Conservation (phyloP, 1,140 invertebrate genomes). For the Yoshiicerus persimilis region DNA sequence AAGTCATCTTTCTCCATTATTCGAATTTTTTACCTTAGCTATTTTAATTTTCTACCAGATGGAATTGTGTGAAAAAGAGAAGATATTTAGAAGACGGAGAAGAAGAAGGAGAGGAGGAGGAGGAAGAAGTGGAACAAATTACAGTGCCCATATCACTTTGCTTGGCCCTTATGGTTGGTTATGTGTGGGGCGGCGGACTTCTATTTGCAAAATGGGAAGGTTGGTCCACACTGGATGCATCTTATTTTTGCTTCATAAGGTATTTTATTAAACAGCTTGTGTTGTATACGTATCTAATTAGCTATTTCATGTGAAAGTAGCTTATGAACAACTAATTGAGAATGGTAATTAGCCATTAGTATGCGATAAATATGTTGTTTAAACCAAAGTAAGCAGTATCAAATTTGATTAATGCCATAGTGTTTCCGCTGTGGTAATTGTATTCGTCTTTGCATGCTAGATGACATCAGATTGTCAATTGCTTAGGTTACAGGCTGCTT, state of each 20-base stretch:
- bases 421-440: no score
- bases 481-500: no score
- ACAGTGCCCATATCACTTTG: constrained; percentile 83
- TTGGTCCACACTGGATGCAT: constrained; percentile 87
- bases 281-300: constrained; percentile 30
- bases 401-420: no score
- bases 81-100: constrained; percentile 32
- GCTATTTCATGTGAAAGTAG: neutral
- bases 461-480: no score
- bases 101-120: constrained; percentile 51
- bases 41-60: constrained; percentile 8
- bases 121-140: constrained; percentile 49
- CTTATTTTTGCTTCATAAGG: constrained; percentile 93
- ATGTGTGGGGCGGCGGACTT: constrained; percentile 86
- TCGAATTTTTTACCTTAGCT: neutral
- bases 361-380: no score
- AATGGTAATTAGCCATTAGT: no score
- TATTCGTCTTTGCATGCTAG: no score
- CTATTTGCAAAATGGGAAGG: constrained; percentile 81
- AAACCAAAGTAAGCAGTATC: no score
- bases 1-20: neutral
- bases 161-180: constrained; percentile 81
- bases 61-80: constrained; percentile 40
- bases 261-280: constrained; percentile 58
- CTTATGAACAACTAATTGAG: no score